phyloP scores from a whole-genome alignment of 2,888 invertebrate species.

The Danaus chrysippus region DNA sequence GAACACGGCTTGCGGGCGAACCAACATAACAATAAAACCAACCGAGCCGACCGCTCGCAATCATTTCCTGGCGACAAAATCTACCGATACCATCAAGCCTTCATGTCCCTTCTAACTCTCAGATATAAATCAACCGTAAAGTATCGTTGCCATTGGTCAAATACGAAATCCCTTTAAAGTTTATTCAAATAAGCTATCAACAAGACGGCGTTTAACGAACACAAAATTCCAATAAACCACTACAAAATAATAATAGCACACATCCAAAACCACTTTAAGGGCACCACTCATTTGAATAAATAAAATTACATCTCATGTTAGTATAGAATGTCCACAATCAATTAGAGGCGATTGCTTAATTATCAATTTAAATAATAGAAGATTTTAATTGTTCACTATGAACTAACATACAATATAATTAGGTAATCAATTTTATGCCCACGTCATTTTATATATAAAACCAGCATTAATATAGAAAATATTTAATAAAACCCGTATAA shows the following conservation, averaged over 20 bases:
- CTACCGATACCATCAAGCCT: constrained; percentile 69
- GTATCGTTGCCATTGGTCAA: constrained; percentile 38
- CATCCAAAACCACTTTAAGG: constrained; percentile 66
- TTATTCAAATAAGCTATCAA: constrained; percentile 71
- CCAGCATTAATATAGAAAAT: too few relatives aligned
- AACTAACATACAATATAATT: constrained; percentile 72
- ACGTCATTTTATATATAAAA: too few relatives aligned
- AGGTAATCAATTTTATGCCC: constrained; percentile 68
- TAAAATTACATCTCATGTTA: constrained; percentile 66
- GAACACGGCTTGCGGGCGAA: constrained; percentile 56
- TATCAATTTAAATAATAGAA: constrained; percentile 73
- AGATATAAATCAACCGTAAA: constrained; percentile 65
- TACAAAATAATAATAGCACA: constrained; percentile 75
- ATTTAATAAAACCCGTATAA: too few relatives aligned
- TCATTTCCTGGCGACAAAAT: constrained; percentile 75
- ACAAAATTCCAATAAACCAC: constrained; percentile 72
- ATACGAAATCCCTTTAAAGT: constrained; percentile 52
- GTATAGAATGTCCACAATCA: constrained; percentile 66
- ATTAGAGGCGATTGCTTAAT: constrained; percentile 72
- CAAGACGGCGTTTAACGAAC: constrained; percentile 60
- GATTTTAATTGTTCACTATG: constrained; percentile 70
- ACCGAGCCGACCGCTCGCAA: constrained; percentile 43
- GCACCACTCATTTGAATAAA: constrained; percentile 74
- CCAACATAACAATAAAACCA: constrained; percentile 64
- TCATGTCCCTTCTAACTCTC: constrained; percentile 52